Evolutionary conservation across 2,113 vertebrate species (phyloP).

Genomic region (Phyllopteryx taeniolatus): DNA sequence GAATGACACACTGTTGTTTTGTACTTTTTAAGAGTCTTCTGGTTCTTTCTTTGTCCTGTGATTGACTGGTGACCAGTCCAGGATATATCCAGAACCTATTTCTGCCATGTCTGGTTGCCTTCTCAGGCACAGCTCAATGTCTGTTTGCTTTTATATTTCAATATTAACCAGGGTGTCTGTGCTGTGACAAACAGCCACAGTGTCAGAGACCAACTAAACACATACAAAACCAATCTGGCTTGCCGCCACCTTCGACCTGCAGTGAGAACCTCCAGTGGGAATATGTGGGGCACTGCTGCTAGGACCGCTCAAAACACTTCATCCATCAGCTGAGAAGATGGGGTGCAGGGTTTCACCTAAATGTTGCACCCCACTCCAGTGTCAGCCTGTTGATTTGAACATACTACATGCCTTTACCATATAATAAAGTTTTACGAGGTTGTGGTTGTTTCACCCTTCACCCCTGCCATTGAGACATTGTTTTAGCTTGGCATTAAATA

Average conservation of each 20-base stretch:
- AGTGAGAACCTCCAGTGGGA: neutral
- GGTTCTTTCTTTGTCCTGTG: neutral
- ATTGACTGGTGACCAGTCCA: neutral
- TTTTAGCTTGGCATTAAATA: neutral
- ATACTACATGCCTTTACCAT: neutral
- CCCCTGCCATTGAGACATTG: neutral
- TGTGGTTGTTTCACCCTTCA: neutral
- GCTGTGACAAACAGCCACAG: neutral
- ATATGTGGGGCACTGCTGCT: neutral
- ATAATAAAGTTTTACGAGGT: neutral
- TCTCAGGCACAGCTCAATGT: neutral
- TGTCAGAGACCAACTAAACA: neutral
- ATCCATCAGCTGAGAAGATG: neutral
- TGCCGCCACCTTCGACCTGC: neutral
- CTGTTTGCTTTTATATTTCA: neutral
- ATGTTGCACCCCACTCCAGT: neutral
- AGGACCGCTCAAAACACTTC: neutral
- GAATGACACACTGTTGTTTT: neutral
- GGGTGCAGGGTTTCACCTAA: neutral
- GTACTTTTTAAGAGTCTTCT: neutral
- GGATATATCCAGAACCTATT: neutral
- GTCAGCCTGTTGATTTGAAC: neutral
- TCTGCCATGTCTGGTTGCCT: neutral
- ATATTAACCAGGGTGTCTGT: neutral
- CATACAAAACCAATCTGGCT: constrained; percentile 1